Base-by-base conservation (phyloP, 2,113 vertebrate species). In the Capreolus pygargus region DNA sequence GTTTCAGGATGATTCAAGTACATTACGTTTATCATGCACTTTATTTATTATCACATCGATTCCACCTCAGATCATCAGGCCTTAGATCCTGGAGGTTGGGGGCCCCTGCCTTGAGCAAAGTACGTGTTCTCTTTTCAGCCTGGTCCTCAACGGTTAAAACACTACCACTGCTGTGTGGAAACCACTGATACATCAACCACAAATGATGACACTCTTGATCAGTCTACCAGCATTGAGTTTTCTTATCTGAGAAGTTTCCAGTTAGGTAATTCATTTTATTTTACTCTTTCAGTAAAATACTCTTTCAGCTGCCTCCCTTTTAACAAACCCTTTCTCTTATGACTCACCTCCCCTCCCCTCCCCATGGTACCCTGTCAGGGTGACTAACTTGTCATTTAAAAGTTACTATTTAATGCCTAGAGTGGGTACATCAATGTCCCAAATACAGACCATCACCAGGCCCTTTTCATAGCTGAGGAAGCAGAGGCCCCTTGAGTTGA, bases 61-160 rank as follows among this genome's bases (percentile, higher is more conserved):
- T 76, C 23, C 23, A 76, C 36, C 23, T 74, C 70, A 43, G 11
- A 43, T 43, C 36, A 76, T 76, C 70, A 43, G 23, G 36, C 23
- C 27, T 43, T 43, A 76, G 70, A 76, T 43, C 36, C 21, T 27
- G 12, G 70, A 76, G 36, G 36, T 76, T 43, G 11, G 36, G 70
- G 23, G 19, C 5, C 11, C 33, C 36, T 57, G 19, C 60, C 58
- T 96, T 82, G 43, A 83, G 52, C 21, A 84, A 84, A 61, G 19
- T 74, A 7, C 36, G 9, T 45, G 13, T 43, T 78, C 25, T 84
- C n/a, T 92, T 83, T 81, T 47, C 33, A 33, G 47, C 17, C n/a
- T 85, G 50, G 43, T 14, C 74, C 94, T 91, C 61, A 87, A 15
- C 2, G 67, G 6, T 50, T 89, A 13, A 64, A 94, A 97, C 57